Evolutionary conservation across 2,797 vertebrate genomes (phyloP).

Genomic region (Limnodromus scolopaceus): DNA sequence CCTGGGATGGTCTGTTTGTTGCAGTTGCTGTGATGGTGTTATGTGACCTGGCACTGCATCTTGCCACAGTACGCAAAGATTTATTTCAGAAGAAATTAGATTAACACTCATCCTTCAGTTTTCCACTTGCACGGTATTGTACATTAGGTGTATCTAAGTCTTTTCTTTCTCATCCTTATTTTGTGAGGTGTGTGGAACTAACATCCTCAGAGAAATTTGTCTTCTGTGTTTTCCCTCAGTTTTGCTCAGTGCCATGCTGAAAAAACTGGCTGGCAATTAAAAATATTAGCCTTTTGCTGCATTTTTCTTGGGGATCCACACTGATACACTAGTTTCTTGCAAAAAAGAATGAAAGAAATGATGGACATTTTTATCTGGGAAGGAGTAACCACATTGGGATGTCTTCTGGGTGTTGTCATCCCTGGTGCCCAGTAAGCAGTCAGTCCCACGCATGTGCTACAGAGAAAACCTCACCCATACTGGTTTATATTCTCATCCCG

Average conservation of each 20-base stretch:
- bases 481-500: not conserved
- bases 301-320: not conserved
- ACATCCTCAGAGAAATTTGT: not conserved
- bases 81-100: not conserved
- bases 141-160: not conserved
- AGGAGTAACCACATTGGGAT: rapidly evolving
- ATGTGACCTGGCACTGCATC: not conserved
- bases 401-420: not conserved
- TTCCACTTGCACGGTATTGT: not conserved
- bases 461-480: not conserved
- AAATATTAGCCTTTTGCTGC: not conserved
- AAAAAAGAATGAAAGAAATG: not conserved
- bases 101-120: not conserved
- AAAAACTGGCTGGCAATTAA: not conserved
- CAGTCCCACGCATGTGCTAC: rapidly evolving
- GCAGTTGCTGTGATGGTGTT: not conserved
- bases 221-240: not conserved
- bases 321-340: not conserved
- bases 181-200: not conserved
- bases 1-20: not conserved
- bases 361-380: not conserved
- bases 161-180: not conserved
- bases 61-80: not conserved
- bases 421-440: not conserved
- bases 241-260: not conserved